These are phyloP conservation scores for Andrena trimmerana DNA, from an alignment of 2,888 invertebrate species.

Conservation along the genomic window DNA sequence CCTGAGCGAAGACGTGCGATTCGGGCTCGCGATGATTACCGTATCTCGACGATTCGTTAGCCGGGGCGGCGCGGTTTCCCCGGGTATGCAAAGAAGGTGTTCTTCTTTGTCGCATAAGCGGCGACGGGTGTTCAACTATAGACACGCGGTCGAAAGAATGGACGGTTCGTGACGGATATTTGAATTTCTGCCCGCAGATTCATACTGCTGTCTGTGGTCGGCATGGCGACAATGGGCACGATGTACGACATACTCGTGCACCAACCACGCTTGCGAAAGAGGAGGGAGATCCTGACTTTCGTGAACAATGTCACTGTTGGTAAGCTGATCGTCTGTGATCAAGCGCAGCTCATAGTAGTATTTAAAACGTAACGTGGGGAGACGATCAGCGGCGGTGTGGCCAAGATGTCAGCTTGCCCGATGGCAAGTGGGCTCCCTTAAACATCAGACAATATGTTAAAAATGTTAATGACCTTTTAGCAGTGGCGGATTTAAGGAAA, in stretches of 20 bases:
- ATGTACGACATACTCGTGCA: slow-evolving; percentile 79
- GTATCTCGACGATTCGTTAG: neutral
- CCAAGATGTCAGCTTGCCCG: too few relatives aligned
- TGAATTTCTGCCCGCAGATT: slow-evolving; percentile 65
- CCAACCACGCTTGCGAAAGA: slow-evolving; percentile 67
- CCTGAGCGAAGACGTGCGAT: neutral
- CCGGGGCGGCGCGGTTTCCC: too few relatives aligned
- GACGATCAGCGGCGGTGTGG: too few relatives aligned
- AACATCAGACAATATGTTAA: too few relatives aligned
- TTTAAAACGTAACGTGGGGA: too few relatives aligned
- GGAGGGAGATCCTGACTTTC: slow-evolving; percentile 35
- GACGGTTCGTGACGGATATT: neutral
- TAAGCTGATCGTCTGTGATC: slow-evolving; percentile 5
- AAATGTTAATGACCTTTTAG: too few relatives aligned
- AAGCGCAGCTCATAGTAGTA: too few relatives aligned
- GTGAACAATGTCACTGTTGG: slow-evolving; percentile 68
- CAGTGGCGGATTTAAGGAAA: too few relatives aligned
- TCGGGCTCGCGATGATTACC: neutral
- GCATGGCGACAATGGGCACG: slow-evolving; percentile 80
- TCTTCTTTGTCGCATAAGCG: neutral
- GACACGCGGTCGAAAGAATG: too few relatives aligned
- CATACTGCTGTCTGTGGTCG: slow-evolving; percentile 69
- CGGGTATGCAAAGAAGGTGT: neutral
- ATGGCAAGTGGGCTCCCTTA: too few relatives aligned
- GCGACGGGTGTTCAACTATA: too few relatives aligned